These are phyloP conservation scores for Pemphredon lugubris DNA, from an alignment of 2,888 invertebrate species.

Conservation along the genomic window DNA sequence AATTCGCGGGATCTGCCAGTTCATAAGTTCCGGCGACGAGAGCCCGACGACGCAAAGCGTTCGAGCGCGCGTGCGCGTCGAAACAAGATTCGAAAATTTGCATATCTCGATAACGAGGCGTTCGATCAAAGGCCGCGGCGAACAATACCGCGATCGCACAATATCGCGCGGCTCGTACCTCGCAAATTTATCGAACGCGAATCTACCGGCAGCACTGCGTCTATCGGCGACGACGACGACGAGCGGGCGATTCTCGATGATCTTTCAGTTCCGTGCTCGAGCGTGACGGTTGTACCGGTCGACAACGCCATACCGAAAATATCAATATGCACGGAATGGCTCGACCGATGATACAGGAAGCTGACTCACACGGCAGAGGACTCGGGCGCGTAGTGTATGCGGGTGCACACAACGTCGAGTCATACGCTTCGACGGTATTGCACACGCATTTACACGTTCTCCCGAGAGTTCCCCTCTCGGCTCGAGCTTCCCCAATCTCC, in stretches of 20 bases:
- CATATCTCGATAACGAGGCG: not conserved
- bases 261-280: too few relatives aligned
- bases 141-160: too few relatives aligned
- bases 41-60: not conserved
- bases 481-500: conserved; percentile 10
- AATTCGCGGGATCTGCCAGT: not conserved
- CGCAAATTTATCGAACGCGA: too few relatives aligned
- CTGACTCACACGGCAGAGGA: conserved; percentile 60
- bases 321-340: conserved; percentile 65
- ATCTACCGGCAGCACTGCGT: too few relatives aligned
- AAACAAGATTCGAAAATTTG: not conserved
- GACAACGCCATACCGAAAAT: conserved; percentile 54
- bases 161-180: too few relatives aligned
- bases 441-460: conserved; percentile 65
- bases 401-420: conserved; percentile 7
- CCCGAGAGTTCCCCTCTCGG: conserved; percentile 31
- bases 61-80: not conserved
- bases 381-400: conserved; percentile 7
- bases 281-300: conserved; percentile 3
- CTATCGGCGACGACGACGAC: too few relatives aligned
- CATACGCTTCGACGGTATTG: conserved; percentile 47
- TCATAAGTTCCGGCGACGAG: not conserved
- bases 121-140: too few relatives aligned
- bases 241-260: too few relatives aligned
- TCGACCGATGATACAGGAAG: conserved; percentile 65